Evolutionary conservation across 1,140 invertebrate genomes (phyloP).

Genomic region (Papilio dardanus): DNA sequence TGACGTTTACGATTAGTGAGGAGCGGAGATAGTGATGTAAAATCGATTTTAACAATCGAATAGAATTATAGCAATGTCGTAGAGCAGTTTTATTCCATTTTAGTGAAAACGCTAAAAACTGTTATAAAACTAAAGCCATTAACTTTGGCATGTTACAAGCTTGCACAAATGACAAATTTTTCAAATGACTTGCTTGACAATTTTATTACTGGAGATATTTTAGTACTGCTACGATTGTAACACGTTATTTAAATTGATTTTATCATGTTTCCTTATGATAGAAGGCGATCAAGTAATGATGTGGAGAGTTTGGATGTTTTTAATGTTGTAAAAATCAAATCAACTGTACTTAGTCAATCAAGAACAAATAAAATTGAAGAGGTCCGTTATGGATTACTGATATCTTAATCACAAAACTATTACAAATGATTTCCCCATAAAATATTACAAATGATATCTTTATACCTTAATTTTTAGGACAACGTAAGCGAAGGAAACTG

Average conservation of each 20-base stretch:
- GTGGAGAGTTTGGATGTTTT: background rate
- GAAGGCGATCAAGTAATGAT: background rate
- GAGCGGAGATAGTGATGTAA: slow-evolving; percentile 49
- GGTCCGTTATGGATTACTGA: background rate
- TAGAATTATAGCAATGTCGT: background rate
- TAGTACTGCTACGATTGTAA: background rate
- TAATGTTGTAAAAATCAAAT: slow-evolving; percentile 10
- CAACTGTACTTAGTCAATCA: slow-evolving; percentile 2
- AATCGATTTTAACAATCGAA: slow-evolving; percentile 28
- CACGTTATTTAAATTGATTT: slow-evolving; percentile 1
- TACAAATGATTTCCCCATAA: background rate
- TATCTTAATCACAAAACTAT: background rate
- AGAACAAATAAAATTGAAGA: slow-evolving; percentile 20
- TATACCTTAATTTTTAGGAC: background rate
- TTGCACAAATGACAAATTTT: slow-evolving; percentile 4
- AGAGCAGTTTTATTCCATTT: background rate
- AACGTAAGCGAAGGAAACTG: background rate
- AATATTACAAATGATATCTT: background rate
- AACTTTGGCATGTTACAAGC: too few species aligned
- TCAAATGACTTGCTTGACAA: background rate
- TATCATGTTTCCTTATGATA: background rate
- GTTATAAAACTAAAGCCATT: background rate
- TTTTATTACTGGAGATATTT: background rate
- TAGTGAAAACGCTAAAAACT: background rate
- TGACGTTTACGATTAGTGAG: slow-evolving; percentile 50